Conservation (phyloP, 53 echinoderm and acorn worm species). For the Crossaster papposus region DNA sequence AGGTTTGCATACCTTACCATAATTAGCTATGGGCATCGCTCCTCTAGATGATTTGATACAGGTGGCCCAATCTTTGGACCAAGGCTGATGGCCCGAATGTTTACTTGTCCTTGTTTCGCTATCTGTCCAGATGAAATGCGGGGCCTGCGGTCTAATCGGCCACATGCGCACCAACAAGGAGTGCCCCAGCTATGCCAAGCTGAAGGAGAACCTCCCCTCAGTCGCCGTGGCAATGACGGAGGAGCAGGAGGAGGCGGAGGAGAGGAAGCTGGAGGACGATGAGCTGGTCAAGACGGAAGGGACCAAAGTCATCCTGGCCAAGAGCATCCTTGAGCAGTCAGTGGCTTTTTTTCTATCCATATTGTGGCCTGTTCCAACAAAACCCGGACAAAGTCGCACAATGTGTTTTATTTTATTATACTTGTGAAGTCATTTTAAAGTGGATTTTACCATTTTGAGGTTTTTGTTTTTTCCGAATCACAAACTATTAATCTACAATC, state of each 20-base stretch:
- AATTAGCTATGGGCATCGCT: too few species aligned
- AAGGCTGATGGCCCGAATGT: too few species aligned
- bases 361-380: background rate
- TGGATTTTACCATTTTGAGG: too few species aligned
- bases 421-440: too few species aligned
- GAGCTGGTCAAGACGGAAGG: constrained; percentile 98
- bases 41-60: too few species aligned
- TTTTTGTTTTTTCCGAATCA: too few species aligned
- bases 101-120: too few species aligned
- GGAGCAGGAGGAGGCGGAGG: constrained; percentile 92
- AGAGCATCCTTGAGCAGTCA: constrained; percentile 91
- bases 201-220: constrained; percentile 73
- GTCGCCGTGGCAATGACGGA: constrained; percentile 98
- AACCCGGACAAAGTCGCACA: background rate
- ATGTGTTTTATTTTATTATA: too few species aligned
- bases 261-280: constrained; percentile 80
- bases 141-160: constrained; percentile 90
- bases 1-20: too few species aligned
- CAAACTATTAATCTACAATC: too few species aligned
- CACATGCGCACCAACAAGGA: constrained; percentile 97
- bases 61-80: too few species aligned
- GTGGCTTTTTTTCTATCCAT: constrained; percentile 5
- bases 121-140: constrained; percentile 91
- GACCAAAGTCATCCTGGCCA: constrained; percentile 93
- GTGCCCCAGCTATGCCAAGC: constrained; percentile 92